Conservation (phyloP, 1,140 invertebrate species). For the Aculops lycopersici region DNA sequence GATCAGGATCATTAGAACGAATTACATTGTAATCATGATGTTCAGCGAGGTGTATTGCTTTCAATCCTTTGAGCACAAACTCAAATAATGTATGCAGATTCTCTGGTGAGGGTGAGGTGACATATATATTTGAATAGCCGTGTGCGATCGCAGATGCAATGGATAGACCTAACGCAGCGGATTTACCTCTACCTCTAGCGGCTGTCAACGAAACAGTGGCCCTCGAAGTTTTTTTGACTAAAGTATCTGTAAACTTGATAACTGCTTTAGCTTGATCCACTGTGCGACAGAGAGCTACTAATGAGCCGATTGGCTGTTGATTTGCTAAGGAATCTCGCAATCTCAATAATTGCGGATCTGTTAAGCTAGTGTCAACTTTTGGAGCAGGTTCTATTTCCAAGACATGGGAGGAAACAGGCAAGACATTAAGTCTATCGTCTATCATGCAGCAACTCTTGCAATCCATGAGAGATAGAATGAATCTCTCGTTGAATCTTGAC, state of each 20-base stretch:
- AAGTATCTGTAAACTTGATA: slow-evolving; percentile 68
- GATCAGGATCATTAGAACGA: slow-evolving; percentile 80
- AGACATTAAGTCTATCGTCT: slow-evolving; percentile 62
- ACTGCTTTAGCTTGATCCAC: slow-evolving; percentile 59
- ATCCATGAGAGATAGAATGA: slow-evolving; percentile 58
- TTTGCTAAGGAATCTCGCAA: slow-evolving; percentile 46
- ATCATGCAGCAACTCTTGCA: slow-evolving; percentile 52
- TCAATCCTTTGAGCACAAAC: slow-evolving; percentile 84
- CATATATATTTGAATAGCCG: slow-evolving; percentile 89
- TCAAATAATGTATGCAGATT: slow-evolving; percentile 94
- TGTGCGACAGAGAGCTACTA: slow-evolving; percentile 71
- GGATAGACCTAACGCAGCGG: slow-evolving; percentile 75
- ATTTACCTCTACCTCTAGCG: slow-evolving; percentile 82
- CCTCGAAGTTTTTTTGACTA: slow-evolving; percentile 62
- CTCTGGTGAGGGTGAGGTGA: slow-evolving; percentile 86
- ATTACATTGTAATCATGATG: slow-evolving; percentile 80
- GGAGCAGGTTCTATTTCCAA: slow-evolving; percentile 33
- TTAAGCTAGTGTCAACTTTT: slow-evolving; percentile 12
- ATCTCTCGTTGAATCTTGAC: slow-evolving; percentile 78
- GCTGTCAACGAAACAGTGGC: slow-evolving; percentile 81
- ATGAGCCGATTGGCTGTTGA: slow-evolving; percentile 52
- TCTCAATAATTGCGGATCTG: slow-evolving; percentile 24
- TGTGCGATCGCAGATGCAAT: slow-evolving; percentile 32
- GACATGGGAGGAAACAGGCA: slow-evolving; percentile 66
- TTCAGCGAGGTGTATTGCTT: slow-evolving; percentile 51